Evolutionary conservation across 2,888 invertebrate genomes (phyloP).

Genomic region (Mantis religiosa): DNA sequence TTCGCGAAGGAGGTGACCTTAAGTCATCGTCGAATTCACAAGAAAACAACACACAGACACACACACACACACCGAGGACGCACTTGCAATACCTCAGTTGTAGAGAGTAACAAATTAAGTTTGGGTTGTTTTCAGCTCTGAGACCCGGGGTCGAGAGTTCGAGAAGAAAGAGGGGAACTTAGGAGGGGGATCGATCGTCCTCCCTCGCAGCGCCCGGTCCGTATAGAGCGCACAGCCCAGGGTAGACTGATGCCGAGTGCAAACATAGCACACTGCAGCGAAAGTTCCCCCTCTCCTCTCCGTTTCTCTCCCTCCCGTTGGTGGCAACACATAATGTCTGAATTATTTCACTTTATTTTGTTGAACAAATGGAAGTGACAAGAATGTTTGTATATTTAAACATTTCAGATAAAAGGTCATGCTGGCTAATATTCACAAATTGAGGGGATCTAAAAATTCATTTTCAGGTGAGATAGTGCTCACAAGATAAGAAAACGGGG

Average conservation of each 20-base stretch:
- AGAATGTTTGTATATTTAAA: no score
- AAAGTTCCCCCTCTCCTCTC: neutral
- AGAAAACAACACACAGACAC: neutral
- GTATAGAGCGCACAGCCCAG: neutral
- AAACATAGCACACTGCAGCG: neutral
- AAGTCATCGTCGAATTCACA: neutral
- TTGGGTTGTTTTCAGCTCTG: neutral
- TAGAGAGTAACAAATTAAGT: neutral
- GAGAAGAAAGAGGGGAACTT: neutral
- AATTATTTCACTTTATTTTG: neutral
- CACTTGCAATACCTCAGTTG: neutral
- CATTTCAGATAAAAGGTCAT: no score
- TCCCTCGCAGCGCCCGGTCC: neutral
- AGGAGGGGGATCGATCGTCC: neutral
- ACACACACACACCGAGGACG: neutral
- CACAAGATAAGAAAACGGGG: no score
- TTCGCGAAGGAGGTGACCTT: neutral
- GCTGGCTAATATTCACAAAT: no score
- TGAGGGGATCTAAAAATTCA: no score
- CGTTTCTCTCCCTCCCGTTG: no score
- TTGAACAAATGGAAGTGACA: neutral
- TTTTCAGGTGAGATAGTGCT: no score
- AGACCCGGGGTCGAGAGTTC: slow-evolving; percentile 5
- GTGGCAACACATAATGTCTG: neutral
- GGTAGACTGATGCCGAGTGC: neutral